A percentile compares a stretch with the other conserved stretches of the same genome.
Evolutionary conservation across 2,888 invertebrate species (phyloP).

Genomic region (Lasioglossum calceatum): DNA sequence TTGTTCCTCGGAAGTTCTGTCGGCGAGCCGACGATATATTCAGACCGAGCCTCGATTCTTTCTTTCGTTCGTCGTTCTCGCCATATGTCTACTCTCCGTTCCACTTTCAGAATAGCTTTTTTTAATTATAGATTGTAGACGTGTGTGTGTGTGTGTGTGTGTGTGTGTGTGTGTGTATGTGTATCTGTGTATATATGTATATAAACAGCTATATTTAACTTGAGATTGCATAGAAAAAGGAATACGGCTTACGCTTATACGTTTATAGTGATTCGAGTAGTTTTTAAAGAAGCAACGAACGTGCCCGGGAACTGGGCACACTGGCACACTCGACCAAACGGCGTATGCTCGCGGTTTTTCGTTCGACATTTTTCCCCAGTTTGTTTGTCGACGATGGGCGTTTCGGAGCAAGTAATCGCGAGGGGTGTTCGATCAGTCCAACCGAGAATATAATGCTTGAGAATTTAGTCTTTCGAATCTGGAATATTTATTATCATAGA

Average conservation of each 20-base stretch:
- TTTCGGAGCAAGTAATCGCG: constrained; percentile 7
- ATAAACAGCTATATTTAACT: constrained; percentile 36
- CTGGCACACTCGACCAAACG: not conserved
- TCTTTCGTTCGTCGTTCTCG: constrained; percentile 18
- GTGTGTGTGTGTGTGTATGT: not conserved
- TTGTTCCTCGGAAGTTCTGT: not conserved
- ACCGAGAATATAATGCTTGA: constrained; percentile 23
- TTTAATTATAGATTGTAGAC: constrained; percentile 26
- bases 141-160: not conserved
- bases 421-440: not conserved
- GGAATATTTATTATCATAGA: constrained; percentile 34
- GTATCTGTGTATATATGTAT: not conserved
- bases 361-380: not conserved
- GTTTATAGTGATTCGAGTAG: constrained; percentile 28
- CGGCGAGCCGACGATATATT: not conserved
- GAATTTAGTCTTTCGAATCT: constrained; percentile 36
- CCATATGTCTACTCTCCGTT: not conserved
- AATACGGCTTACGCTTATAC: constrained; percentile 37
- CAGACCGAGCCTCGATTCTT: constrained; percentile 44
- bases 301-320: not conserved
- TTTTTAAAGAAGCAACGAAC: constrained; percentile 42
- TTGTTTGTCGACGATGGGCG: not conserved
- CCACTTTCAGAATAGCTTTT: constrained; percentile 3
- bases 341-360: not conserved
- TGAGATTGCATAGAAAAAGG: constrained; percentile 51